Conservation (phyloP, 2,113 vertebrate genomes). For the Hypocryptadius cinnamomeus region DNA sequence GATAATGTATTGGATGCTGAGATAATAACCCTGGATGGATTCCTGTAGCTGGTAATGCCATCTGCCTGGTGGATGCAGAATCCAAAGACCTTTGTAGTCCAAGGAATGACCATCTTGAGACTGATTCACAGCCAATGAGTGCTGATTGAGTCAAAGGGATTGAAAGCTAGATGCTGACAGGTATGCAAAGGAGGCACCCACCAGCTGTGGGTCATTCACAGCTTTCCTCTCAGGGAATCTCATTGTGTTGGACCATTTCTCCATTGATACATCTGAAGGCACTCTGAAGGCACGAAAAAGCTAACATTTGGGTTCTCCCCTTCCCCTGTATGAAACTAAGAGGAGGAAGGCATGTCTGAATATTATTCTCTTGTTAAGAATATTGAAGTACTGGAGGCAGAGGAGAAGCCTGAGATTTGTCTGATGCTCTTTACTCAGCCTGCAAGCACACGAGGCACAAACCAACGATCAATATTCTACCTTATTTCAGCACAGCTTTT, state of each 20-base stretch:
- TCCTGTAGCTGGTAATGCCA: constrained; percentile 41
- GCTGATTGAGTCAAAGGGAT: not conserved
- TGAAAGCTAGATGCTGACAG: not conserved
- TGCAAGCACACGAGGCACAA: not conserved
- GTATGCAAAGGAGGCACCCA: not conserved
- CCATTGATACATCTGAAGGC: not conserved
- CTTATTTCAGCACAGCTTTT: not conserved
- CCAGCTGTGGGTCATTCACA: not conserved
- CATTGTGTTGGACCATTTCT: not conserved
- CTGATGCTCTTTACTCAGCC: not conserved
- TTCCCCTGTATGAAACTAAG: not conserved
- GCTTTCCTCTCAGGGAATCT: not conserved
- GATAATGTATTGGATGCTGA: not conserved
- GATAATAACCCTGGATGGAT: constrained; percentile 29
- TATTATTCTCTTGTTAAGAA: not conserved
- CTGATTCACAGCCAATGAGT: not conserved
- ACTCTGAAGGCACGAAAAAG: not conserved
- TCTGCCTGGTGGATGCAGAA: constrained; percentile 6
- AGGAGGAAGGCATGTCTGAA: not conserved
- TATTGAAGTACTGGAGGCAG: not conserved
- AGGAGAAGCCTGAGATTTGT: not conserved
- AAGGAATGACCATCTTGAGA: not conserved
- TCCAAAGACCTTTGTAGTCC: not conserved
- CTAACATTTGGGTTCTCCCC: not conserved
- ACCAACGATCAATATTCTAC: not conserved